Conservation (phyloP, 2,888 invertebrate species). For the Patella pellucida region DNA sequence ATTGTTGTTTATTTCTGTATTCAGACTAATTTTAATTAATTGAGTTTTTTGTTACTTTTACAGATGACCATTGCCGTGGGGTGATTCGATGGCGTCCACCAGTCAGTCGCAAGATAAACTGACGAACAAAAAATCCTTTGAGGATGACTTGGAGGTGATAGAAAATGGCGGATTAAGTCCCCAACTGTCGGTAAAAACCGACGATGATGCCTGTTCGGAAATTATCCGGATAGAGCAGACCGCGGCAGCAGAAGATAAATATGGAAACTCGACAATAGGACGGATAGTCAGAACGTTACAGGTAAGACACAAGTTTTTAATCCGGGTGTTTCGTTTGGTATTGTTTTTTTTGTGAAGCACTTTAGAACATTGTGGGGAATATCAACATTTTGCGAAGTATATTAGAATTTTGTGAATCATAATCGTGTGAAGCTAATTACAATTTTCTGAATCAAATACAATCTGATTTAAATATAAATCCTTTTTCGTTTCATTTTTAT, state of each 20-base stretch:
- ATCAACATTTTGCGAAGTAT: no score
- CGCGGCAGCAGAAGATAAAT: slow-evolving; percentile 44
- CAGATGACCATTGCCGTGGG: slow-evolving; percentile 27
- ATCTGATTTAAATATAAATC: no score
- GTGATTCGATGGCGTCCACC: slow-evolving; percentile 45
- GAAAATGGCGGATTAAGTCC: slow-evolving; percentile 64
- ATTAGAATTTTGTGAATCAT: no score
- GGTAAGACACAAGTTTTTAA: slow-evolving; percentile 34
- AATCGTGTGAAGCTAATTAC: no score
- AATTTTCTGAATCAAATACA: no score
- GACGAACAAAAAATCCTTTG: slow-evolving; percentile 38
- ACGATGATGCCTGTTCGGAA: slow-evolving; percentile 64
- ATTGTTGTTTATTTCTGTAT: no score
- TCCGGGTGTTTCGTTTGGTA: no score
- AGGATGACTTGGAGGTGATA: slow-evolving; percentile 51
- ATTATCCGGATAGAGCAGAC: slow-evolving; percentile 63
- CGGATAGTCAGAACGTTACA: slow-evolving; percentile 60
- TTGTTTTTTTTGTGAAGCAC: no score
- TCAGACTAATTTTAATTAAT: background rate
- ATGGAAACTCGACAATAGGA: slow-evolving; percentile 45
- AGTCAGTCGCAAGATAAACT: slow-evolving; percentile 47
- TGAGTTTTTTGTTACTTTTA: background rate
- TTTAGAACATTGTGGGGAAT: no score
- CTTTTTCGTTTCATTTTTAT: no score
- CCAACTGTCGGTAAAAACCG: slow-evolving; percentile 52